phyloP scores from a whole-genome alignment of 2,888 invertebrate genomes.

The Synergus japonicus region DNA sequence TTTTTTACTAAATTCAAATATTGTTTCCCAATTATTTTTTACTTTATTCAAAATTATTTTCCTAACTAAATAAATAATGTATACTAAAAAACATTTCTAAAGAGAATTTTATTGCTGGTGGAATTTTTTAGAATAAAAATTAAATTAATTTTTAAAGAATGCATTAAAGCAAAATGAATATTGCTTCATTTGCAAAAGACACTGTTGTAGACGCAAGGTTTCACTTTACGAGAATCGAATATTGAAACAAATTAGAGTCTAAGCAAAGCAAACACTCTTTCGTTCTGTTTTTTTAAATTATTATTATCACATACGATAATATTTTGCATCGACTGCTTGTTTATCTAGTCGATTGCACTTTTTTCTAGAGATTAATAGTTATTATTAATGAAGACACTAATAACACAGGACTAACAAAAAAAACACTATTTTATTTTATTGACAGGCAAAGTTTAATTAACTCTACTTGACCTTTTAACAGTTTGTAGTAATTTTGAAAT shows the following conservation, averaged over 20 bases:
- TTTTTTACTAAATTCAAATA: background rate
- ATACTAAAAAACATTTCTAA: background rate
- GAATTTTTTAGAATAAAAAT: conserved; percentile 8
- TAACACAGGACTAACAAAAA: no score
- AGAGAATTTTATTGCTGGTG: background rate
- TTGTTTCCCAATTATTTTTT: background rate
- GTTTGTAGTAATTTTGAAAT: background rate
- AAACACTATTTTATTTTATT: background rate
- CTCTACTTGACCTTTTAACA: background rate
- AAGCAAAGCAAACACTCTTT: background rate
- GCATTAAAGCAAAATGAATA: conserved; percentile 43
- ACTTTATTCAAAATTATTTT: background rate
- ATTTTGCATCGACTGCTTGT: background rate
- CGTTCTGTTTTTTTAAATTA: conserved; percentile 6
- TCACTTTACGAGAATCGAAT: background rate
- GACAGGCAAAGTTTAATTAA: background rate
- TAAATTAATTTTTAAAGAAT: conserved; percentile 37
- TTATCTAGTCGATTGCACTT: background rate
- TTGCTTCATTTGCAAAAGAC: conserved; percentile 47
- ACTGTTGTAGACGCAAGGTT: conserved; percentile 34
- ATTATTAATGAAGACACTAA: background rate
- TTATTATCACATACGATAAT: background rate
- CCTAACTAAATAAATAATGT: background rate
- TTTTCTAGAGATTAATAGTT: background rate
- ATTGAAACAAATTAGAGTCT: conserved; percentile 4